Conservation (phyloP, 2,888 invertebrate species). For the Hyposoter didymator region DNA sequence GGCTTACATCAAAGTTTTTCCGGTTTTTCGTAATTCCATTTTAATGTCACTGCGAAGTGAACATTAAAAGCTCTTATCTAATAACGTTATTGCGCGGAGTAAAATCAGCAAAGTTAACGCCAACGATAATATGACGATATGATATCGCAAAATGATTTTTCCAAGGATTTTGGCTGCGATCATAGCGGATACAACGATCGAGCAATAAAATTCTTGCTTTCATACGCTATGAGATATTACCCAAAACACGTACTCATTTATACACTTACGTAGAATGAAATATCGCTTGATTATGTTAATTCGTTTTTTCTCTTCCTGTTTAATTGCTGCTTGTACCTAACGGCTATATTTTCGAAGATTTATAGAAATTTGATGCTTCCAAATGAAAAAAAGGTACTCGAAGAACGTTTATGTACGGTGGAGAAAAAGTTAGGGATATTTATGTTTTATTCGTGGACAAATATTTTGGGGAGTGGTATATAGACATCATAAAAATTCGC, state of each 20-base stretch:
- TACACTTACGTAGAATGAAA: constrained; percentile 46
- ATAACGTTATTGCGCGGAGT: neutral
- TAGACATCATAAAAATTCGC: constrained; percentile 29
- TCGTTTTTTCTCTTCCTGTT: constrained; percentile 21
- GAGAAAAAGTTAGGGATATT: constrained; percentile 2
- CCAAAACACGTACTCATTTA: constrained; percentile 44
- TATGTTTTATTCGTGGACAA: constrained; percentile 4
- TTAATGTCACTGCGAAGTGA: constrained; percentile 20
- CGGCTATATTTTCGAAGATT: constrained; percentile 53
- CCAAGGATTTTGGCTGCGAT: constrained; percentile 27
- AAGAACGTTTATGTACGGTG: constrained; percentile 25
- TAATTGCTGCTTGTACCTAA: constrained; percentile 39
- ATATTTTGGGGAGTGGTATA: constrained; percentile 27
- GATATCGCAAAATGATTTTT: constrained; percentile 38
- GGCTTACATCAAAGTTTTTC: constrained; percentile 53
- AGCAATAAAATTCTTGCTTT: constrained; percentile 50
- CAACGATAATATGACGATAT: constrained; percentile 20
- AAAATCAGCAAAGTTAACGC: neutral
- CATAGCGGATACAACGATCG: constrained; percentile 6
- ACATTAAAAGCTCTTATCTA: constrained; percentile 34
- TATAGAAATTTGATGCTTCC: constrained; percentile 56
- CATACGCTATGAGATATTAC: constrained; percentile 39
- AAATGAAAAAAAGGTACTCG: constrained; percentile 15
- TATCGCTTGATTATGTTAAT: constrained; percentile 57
- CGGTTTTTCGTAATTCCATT: constrained; percentile 32